Conservation (phyloP, 2,888 invertebrate species). For the Tribolium freemani region DNA sequence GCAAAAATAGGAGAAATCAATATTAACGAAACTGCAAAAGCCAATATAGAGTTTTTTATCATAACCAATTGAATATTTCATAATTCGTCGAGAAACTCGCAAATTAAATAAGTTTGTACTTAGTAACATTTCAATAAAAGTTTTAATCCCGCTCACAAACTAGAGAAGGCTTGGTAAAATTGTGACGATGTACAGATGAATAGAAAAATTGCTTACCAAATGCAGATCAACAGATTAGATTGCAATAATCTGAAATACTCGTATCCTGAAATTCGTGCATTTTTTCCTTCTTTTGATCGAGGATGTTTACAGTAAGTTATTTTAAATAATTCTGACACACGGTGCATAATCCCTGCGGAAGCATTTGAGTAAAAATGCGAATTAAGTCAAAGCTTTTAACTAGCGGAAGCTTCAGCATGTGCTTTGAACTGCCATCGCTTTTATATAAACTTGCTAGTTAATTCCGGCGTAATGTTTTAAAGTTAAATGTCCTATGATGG, state of each 20-base stretch:
- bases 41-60: no score
- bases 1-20: no score
- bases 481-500: slow-evolving; percentile 34
- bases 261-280: not conserved
- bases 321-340: no score
- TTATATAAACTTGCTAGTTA: slow-evolving; percentile 21
- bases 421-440: slow-evolving; percentile 1
- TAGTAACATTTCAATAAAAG: slow-evolving; percentile 25
- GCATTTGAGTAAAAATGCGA: not conserved
- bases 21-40: no score
- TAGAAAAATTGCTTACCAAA: slow-evolving; percentile 20
- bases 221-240: slow-evolving; percentile 19
- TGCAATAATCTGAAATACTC: not conserved
- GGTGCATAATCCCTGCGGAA: no score
- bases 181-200: slow-evolving; percentile 16
- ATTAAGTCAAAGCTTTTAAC: not conserved
- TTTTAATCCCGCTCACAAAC: slow-evolving; percentile 17
- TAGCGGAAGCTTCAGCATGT: not conserved
- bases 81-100: not conserved
- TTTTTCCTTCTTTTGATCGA: no score
- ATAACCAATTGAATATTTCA: not conserved
- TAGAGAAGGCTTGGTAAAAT: slow-evolving; percentile 19
- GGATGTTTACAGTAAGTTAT: no score
- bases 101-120: slow-evolving; percentile 24
- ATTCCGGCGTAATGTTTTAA: slow-evolving; percentile 22